Evolutionary conservation across 1,140 invertebrate species (phyloP), one percentile per base, ranked within the genome.

Genomic region (Drosophila sechellia): DNA sequence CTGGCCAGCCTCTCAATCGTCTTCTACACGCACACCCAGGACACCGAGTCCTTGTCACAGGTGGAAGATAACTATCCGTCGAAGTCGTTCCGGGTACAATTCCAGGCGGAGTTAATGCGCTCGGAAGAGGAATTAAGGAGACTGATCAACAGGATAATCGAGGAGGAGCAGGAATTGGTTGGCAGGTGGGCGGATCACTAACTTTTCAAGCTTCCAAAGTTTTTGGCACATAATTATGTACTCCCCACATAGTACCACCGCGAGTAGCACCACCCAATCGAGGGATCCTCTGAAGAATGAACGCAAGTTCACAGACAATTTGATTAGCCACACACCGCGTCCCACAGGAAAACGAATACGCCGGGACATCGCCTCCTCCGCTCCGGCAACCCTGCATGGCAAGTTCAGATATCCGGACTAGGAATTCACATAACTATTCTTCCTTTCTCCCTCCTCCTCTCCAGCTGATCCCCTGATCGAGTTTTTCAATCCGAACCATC

Each of bases 401-500:
- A 79, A 86, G 77, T 6, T 2, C 4, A 5, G 8, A 13, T 12
- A 20, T 13, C 8, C 10, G 12, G 42, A 11, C 11, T 1, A 17
- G 10, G 1, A 45, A 20, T 4, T 4, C 17, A 8, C 17, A 45
- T n/a, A 64, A 27, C 17, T 8, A 11, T 13, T 40, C 5, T 4
- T 15, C 12, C 5, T 10, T 10, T 13, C 10, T 5, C 15, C 17
- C 17, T 17, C 17, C 17, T 0, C 6, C 11, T 17, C 49, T 42
- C 39, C 92, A 77, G 94, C 94, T 5, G 94, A 94, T 54, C 93
- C 94, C 1, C 93, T 94, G 63, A 94, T 95, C 0, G 95, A 95
- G 68, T 96, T 95, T 90, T 95, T 95, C 83, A 94, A 95, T 77
- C 95, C 95, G 2, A 95, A 95, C 90, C 93, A 95, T 78, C 92